Evolutionary conservation across 1,140 invertebrate species (phyloP).

Genomic region (Drosophila repleta): DNA sequence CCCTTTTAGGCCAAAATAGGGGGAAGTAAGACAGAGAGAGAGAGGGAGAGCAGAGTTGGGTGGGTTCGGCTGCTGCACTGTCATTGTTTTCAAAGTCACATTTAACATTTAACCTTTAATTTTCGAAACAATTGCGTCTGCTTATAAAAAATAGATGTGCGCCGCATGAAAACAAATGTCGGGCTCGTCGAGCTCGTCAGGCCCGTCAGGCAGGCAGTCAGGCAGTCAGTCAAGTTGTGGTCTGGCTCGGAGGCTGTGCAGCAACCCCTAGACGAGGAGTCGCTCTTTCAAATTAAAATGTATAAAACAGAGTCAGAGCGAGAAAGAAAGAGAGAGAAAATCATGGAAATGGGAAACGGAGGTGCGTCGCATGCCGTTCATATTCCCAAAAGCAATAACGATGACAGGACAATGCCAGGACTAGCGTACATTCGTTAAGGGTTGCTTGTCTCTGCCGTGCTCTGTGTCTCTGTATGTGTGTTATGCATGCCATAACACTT

Average conservation of each 20-base stretch:
- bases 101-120: constrained; percentile 82
- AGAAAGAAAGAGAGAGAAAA: constrained; percentile 24
- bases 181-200: constrained; percentile 14
- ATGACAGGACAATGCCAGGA: constrained; percentile 61
- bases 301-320: constrained; percentile 61
- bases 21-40: constrained; percentile 1
- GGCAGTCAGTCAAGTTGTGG: constrained; percentile 50
- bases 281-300: constrained; percentile 76
- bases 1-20: constrained; percentile 3
- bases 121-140: constrained; percentile 82
- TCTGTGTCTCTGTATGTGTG: constrained; percentile 13
- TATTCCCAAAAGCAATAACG: constrained; percentile 81
- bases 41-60: neutral
- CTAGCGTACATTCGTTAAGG: constrained; percentile 45
- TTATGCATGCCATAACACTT: constrained; percentile 58
- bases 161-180: constrained; percentile 57
- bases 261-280: constrained; percentile 27
- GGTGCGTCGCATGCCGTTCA: constrained; percentile 65
- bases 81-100: constrained; percentile 77
- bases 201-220: constrained; percentile 30
- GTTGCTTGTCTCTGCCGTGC: constrained; percentile 30
- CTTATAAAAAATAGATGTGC: constrained; percentile 80
- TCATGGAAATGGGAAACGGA: constrained; percentile 58
- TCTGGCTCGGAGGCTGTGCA: constrained; percentile 14
- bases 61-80: constrained; percentile 17